Base-by-base conservation (phyloP, 92 coral and sea anemone species). In the Zoanthus solanderi region DNA sequence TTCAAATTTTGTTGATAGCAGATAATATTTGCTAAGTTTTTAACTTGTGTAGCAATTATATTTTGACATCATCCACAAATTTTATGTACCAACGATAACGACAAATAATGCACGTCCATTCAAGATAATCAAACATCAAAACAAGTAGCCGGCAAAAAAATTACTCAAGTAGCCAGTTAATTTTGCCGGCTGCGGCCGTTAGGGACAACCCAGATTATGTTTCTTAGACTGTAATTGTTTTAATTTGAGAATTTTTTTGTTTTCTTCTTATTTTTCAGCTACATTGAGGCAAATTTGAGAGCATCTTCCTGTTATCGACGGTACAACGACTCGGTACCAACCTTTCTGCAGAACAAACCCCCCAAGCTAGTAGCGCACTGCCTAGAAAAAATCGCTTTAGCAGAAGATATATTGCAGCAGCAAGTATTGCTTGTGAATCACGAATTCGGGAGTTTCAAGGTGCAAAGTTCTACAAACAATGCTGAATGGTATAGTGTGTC, bases 311-410 rank as follows among this genome's bases (percentile, higher is more conserved):
- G 54, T 44, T 75, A 46, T 75, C 30, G 78, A 47, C 56, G 34
- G 30, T 75, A 75, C 56, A 74, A 74, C 78, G 50, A 44, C 60
- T 18, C 13, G n/a, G 34, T 75, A 16, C 60, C 78, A 75, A 5
- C 78, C 7, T 75, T 75, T 75, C 32, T 75, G 50, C 29, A 75
- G 9, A 75, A 75, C 78, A 75, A 29, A 75, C 78, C 78, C 28
- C 58, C 58, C 13, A 75, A 75, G 45, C 56, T 75, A 50, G 78
- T 75, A 23, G 34, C 78, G 30, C 78, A 75, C 58, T 75, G 78
- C 78, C 78, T 75, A 17, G 78, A 75, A 23, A 75, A 75, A 75
- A 45, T 45, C 54, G 9, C 78, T 23, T 44, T 75, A 9, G 13
- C 78, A n/a, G 58, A 75, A 28, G 78, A 75, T 37, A 75, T 75